Evolutionary conservation across 92 coral and sea anemone species (phyloP).

Genomic region (Bergia sp.): DNA sequence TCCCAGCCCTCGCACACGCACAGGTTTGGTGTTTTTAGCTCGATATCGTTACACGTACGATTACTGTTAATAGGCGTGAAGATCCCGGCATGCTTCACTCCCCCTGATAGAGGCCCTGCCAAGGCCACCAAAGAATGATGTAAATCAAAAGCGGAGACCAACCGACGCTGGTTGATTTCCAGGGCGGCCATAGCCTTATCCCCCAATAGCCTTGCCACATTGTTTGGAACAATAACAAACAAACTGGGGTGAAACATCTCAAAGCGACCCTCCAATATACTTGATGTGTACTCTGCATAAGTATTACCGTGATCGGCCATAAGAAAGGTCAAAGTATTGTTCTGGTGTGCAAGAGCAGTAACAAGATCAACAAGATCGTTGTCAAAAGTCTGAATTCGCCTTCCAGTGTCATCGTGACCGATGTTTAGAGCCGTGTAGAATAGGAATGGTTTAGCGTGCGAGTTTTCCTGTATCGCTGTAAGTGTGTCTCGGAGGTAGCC

Average conservation of each 20-base stretch:
- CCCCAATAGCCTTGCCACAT: slow-evolving; percentile 66
- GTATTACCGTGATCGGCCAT: slow-evolving; percentile 95
- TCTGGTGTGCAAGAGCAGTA: slow-evolving; percentile 56
- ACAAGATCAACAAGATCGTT: slow-evolving; percentile 59
- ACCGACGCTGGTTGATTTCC: slow-evolving; percentile 72
- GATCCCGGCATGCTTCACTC: slow-evolving; percentile 69
- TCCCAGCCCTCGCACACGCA: slow-evolving; percentile 97
- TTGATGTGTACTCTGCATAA: slow-evolving; percentile 66
- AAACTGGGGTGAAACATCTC: slow-evolving; percentile 92
- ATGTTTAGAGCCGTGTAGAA: slow-evolving; percentile 76
- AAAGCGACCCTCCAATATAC: slow-evolving; percentile 79
- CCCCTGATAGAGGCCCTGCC: slow-evolving; percentile 57
- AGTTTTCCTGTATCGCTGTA: slow-evolving; percentile 50
- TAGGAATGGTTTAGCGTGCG: slow-evolving; percentile 64
- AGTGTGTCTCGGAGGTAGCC: slow-evolving; percentile 65
- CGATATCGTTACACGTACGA: slow-evolving; percentile 76
- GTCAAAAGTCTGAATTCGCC: slow-evolving; percentile 77
- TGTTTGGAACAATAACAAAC: slow-evolving; percentile 73
- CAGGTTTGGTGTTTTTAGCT: slow-evolving; percentile 74
- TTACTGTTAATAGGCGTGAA: slow-evolving; percentile 60
- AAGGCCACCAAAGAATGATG: slow-evolving; percentile 73
- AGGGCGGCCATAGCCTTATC: slow-evolving; percentile 65
- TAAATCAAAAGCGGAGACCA: slow-evolving; percentile 78
- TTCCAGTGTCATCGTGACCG: slow-evolving; percentile 77
- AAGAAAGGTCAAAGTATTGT: slow-evolving; percentile 74